A percentile compares a stretch with the other conserved stretches of the same genome.
These are phyloP conservation scores for Callimorpha dominula DNA, from an alignment of 2,888 invertebrate species.

Conservation along the genomic window DNA sequence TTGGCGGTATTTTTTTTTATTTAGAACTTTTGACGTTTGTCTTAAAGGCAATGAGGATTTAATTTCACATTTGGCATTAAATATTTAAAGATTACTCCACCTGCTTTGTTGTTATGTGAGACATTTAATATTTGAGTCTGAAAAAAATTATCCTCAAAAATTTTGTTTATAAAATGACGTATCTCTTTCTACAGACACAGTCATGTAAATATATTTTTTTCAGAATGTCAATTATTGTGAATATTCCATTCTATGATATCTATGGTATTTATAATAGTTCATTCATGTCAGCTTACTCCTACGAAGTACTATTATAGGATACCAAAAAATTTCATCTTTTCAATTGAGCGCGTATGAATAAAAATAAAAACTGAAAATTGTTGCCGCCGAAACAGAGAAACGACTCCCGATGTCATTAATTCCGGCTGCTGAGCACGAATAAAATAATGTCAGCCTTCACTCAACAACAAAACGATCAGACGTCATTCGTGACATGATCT, in stretches of 20 bases:
- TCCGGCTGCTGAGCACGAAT: slow-evolving; percentile 3
- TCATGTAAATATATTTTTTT: neutral
- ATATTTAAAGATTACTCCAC: too few relatives aligned
- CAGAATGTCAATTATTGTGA: neutral
- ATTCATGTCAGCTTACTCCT: too few relatives aligned
- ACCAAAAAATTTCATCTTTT: too few relatives aligned
- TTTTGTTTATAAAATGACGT: too few relatives aligned
- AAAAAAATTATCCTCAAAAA: too few relatives aligned
- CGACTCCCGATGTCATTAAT: slow-evolving; percentile 4
- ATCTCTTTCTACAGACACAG: neutral
- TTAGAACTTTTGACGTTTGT: neutral
- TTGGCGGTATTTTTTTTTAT: neutral
- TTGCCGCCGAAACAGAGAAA: neutral
- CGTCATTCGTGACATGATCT: slow-evolving; percentile 23
- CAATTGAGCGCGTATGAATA: too few relatives aligned
- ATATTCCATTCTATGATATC: too few relatives aligned
- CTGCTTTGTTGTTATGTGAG: too few relatives aligned
- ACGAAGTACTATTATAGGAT: too few relatives aligned
- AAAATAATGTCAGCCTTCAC: slow-evolving; percentile 9
- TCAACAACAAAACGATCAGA: slow-evolving; percentile 17
- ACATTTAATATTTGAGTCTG: too few relatives aligned
- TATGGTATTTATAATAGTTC: neutral
- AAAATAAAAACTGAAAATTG: neutral
- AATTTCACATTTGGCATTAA: too few relatives aligned
- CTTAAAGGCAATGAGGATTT: neutral